phyloP scores from a whole-genome alignment of 2,888 invertebrate genomes.

The Escarpia spicata region DNA sequence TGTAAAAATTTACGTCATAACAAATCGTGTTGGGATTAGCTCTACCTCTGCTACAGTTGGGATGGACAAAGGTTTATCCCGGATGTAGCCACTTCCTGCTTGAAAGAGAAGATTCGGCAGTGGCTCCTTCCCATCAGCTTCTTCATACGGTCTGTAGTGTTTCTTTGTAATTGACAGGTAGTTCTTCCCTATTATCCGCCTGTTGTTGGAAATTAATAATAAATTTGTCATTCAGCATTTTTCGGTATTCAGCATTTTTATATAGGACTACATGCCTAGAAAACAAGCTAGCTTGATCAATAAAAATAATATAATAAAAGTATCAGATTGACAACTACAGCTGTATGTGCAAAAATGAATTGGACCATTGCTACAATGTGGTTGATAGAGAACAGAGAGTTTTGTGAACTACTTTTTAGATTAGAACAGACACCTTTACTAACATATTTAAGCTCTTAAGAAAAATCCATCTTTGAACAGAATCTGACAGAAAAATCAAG shows the following conservation, averaged over 20 bases:
- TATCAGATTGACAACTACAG: not conserved
- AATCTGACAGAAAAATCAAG: too few relatives aligned
- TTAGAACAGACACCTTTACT: not conserved
- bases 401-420: not conserved
- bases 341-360: not conserved
- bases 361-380: not conserved
- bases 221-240: not conserved
- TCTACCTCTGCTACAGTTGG: slow-evolving; percentile 54
- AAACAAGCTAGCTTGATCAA: too few relatives aligned
- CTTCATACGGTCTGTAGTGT: slow-evolving; percentile 57
- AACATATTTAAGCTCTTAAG: too few relatives aligned
- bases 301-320: not conserved
- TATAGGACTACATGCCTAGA: not conserved
- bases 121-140: slow-evolving; percentile 54
- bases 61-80: slow-evolving; percentile 56
- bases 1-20: not conserved
- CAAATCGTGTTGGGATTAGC: not conserved
- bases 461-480: too few relatives aligned
- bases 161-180: slow-evolving; percentile 60
- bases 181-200: slow-evolving; percentile 59
- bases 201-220: slow-evolving; percentile 38
- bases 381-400: not conserved
- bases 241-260: not conserved
- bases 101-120: slow-evolving; percentile 52
- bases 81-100: slow-evolving; percentile 59